phyloP scores from a whole-genome alignment of 2,797 vertebrate genomes.

The Amniataba percoides region DNA sequence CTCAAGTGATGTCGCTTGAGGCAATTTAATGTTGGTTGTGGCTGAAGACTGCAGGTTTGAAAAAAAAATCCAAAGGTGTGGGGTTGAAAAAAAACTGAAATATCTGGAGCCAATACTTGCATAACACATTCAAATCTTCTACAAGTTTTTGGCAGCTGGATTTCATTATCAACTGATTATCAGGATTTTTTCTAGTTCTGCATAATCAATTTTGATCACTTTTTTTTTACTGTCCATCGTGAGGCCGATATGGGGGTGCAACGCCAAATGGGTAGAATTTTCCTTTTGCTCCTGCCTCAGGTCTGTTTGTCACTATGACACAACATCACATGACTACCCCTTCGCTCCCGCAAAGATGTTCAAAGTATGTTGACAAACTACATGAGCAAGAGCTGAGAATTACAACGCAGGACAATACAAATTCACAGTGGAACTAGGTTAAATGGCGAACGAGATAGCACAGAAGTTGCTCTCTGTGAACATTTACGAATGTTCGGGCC shows the following conservation, averaged over 20 bases:
- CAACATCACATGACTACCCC: too few species aligned
- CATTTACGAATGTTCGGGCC: neutral
- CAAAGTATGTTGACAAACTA: slow-evolving; percentile 13
- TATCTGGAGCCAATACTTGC: neutral
- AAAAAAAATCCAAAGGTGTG: neutral
- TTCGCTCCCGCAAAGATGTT: neutral
- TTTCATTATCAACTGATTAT: neutral
- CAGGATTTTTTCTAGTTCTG: too few species aligned
- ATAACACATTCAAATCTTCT: neutral
- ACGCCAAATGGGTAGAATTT: neutral
- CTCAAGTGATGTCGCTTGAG: slow-evolving; percentile 23
- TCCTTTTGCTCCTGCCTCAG: too few species aligned
- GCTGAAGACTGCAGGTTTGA: neutral
- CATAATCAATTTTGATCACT: neutral
- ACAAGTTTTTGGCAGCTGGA: neutral
- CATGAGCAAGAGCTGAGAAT: neutral
- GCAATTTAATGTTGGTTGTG: neutral
- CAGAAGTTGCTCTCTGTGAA: neutral
- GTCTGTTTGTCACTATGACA: neutral
- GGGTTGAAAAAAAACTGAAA: slow-evolving; percentile 2
- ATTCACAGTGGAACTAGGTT: neutral
- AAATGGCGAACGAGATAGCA: neutral
- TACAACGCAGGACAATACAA: neutral
- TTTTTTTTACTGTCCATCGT: neutral
- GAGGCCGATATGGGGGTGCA: neutral